Conservation (phyloP, 2,797 vertebrate genomes). For the Melanotaenia trifasciata region DNA sequence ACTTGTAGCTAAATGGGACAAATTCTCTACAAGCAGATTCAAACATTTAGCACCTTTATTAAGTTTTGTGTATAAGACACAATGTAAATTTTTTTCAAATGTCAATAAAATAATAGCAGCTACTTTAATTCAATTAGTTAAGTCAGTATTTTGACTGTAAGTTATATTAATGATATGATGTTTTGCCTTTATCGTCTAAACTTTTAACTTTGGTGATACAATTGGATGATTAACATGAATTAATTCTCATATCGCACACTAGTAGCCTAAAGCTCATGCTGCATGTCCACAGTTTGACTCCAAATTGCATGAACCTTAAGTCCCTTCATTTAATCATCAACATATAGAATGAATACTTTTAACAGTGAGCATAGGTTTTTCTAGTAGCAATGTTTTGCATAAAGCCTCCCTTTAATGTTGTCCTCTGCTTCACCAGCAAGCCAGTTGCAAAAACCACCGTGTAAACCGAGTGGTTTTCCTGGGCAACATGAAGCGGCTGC, state of each 20-base stretch:
- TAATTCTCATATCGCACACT: not conserved
- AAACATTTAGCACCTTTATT: too few relatives aligned
- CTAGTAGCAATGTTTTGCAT: not conserved
- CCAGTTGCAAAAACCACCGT: conserved; percentile 95
- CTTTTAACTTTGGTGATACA: not conserved
- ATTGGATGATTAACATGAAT: not conserved
- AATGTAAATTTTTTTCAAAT: too few relatives aligned
- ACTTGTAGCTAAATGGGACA: too few relatives aligned
- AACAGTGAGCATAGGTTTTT: not conserved
- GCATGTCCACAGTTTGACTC: not conserved
- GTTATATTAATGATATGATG: not conserved
- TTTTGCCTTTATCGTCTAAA: not conserved
- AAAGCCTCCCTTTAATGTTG: conserved; percentile 10
- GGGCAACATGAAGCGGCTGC: conserved; percentile 93
- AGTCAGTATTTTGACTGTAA: not conserved
- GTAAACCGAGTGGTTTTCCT: conserved; percentile 96
- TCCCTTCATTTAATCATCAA: not conserved
- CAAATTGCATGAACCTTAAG: not conserved
- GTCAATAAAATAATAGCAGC: too few relatives aligned
- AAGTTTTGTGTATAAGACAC: too few relatives aligned
- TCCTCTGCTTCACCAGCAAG: conserved; percentile 83
- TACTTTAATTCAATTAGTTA: not conserved
- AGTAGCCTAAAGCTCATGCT: not conserved
- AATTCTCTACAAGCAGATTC: too few relatives aligned
- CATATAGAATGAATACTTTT: not conserved